Percentiles rank a stretch among this genome's conserved stretches.
Evolutionary conservation across 2,888 invertebrate genomes (phyloP).

Genomic region (Apotomis capreana): DNA sequence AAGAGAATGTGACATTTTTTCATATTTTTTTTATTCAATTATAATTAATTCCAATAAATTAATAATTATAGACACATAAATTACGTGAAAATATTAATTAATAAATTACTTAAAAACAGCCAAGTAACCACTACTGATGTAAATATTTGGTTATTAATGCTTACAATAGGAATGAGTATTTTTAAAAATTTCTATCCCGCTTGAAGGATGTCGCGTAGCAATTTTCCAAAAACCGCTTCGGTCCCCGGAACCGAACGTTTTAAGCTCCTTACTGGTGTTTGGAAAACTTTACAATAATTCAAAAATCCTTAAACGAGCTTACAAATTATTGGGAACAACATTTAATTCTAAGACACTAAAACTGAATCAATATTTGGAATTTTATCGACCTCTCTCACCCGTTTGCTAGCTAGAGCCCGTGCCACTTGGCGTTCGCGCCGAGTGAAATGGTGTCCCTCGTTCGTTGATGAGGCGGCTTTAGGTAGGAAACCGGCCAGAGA

Average conservation of each 20-base stretch:
- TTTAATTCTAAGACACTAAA: constrained; percentile 75
- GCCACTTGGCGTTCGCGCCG: neutral
- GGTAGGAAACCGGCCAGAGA: constrained; percentile 36
- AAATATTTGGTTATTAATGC: constrained; percentile 81
- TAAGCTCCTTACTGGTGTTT: constrained; percentile 48
- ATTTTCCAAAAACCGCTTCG: constrained; percentile 61
- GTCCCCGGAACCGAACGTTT: constrained; percentile 39
- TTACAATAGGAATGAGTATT: constrained; percentile 81
- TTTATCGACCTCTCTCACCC: constrained; percentile 25
- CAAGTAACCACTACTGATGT: constrained; percentile 80
- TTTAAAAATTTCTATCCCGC: constrained; percentile 70
- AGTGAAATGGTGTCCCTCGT: neutral
- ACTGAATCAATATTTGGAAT: constrained; percentile 53
- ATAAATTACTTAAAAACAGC: constrained; percentile 80
- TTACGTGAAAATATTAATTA: constrained; percentile 81
- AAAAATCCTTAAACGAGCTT: constrained; percentile 67
- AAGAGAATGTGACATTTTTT: constrained; percentile 82
- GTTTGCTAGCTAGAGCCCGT: constrained; percentile 17
- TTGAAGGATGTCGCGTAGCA: constrained; percentile 64
- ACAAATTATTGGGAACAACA: constrained; percentile 82
- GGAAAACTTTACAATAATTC: constrained; percentile 61
- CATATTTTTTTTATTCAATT: constrained; percentile 77
- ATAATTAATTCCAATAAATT: constrained; percentile 81
- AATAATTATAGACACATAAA: constrained; percentile 83
- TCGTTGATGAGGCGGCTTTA: constrained; percentile 7